Base-by-base conservation (phyloP, 1,140 invertebrate genomes). In the Polypedilum vanderplanki region DNA sequence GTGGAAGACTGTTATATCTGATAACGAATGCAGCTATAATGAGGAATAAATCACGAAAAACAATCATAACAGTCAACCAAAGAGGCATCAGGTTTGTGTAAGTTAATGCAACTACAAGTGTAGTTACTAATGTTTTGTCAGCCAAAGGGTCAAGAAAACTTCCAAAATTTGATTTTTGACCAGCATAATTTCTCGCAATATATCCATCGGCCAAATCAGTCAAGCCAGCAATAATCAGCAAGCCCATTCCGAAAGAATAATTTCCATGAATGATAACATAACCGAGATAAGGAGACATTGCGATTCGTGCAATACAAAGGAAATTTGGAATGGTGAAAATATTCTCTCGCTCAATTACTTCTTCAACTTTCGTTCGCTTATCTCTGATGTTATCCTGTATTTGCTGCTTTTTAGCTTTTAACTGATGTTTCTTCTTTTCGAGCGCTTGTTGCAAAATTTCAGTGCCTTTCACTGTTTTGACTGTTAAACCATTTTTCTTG, bases 81-180 rank as follows among this genome's bases (percentile, higher is more conserved):
- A 95, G 84, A 80, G 97, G 96, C 80, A 99, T 92, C 12, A 98
- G 83, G 73, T 90, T 88, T 75, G 90, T 90, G 84, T 90, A 92
- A 9, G 95, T 94, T 33, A 98, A 84, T 0, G 93, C 90, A 24
- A 98, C 81, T 80, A 96, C 96, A 41, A 98, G 83, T 12, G 93
- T 93, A 10, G 90, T 93, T 76, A 99, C 90, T 5, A 99, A 85
- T 17, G 98, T 85, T 86, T 99, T 99, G 83, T 99, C 97, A n/a
- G 97, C 97, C 83, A 97, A 88, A 10, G 97, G 97, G 84, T 99
- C 97, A n/a, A 99, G 80, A 81, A 97, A 96, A 77, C 94, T 96
- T 7, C 97, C 97, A 77, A 97, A 87, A 81, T 93, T 93, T 33
- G 96, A 94, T 15, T 92, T 90, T 83, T 98, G 97, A 74, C 90